Evolutionary conservation across 2,888 invertebrate genomes (phyloP).

Genomic region (Nesidiocoris tenuis): DNA sequence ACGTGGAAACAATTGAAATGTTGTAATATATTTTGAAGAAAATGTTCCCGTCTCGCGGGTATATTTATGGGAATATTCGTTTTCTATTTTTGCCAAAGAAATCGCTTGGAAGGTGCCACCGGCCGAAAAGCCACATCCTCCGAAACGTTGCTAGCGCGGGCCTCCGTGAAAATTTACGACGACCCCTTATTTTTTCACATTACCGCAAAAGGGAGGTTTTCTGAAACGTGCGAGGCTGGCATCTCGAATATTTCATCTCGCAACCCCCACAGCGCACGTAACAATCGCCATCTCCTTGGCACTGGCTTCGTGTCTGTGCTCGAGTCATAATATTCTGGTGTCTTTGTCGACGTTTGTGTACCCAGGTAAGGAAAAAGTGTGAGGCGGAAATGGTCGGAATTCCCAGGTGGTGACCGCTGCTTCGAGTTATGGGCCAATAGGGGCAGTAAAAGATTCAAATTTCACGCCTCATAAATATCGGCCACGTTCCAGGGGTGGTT

Average conservation of each 20-base stretch:
- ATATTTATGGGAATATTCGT: background rate
- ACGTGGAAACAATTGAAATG: background rate
- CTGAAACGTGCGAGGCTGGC: background rate
- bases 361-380: background rate
- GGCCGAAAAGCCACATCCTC: background rate
- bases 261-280: background rate
- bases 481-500: background rate
- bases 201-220: slow-evolving; percentile 12
- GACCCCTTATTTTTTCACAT: slow-evolving; percentile 11
- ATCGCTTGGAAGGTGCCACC: background rate
- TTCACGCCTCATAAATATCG: slow-evolving; percentile 18
- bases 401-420: background rate
- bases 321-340: too few species aligned
- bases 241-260: background rate
- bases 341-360: background rate
- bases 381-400: background rate
- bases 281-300: background rate
- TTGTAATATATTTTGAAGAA: background rate
- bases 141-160: background rate
- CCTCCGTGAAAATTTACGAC: slow-evolving; percentile 8
- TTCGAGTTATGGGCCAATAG: background rate
- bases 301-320: background rate
- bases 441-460: slow-evolving; percentile 18
- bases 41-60: background rate
- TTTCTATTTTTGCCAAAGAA: background rate